Conservation (phyloP, 92 coral and sea anemone genomes). For the Phenganax subtilis region DNA sequence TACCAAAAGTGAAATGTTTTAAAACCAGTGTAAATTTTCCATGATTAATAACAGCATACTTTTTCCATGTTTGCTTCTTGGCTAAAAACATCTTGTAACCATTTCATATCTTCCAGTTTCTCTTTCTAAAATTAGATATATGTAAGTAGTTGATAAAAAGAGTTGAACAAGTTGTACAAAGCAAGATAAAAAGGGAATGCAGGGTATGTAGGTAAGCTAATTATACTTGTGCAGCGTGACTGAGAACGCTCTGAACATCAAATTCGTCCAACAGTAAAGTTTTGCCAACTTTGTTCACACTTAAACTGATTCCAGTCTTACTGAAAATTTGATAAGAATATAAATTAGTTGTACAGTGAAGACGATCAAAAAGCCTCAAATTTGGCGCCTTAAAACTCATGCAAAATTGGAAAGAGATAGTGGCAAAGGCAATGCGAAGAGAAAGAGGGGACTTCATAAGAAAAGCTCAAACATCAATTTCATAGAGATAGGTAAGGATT, state of each 20-base stretch:
- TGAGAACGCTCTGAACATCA: slow-evolving; percentile 70
- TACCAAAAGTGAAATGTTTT: too few species aligned
- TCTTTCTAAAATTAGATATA: slow-evolving; percentile 20
- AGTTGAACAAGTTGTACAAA: neutral
- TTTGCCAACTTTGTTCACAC: slow-evolving; percentile 87
- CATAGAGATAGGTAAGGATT: too few species aligned
- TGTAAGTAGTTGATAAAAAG: neutral
- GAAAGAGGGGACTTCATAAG: too few species aligned
- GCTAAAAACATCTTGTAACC: slow-evolving; percentile 91
- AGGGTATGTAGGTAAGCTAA: neutral
- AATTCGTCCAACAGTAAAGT: slow-evolving; percentile 77
- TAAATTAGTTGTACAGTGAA: neutral
- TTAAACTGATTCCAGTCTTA: slow-evolving; percentile 81
- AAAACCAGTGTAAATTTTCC: neutral
- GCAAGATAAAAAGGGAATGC: neutral
- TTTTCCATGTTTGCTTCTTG: slow-evolving; percentile 82
- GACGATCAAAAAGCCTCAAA: too few species aligned
- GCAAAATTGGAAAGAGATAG: too few species aligned
- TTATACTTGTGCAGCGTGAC: slow-evolving; percentile 73
- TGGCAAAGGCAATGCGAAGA: too few species aligned
- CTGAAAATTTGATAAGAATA: neutral
- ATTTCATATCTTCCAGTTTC: slow-evolving; percentile 39
- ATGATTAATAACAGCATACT: slow-evolving; percentile 38
- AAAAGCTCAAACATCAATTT: too few species aligned
- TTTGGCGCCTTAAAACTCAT: too few species aligned